These are phyloP conservation scores for Troilus luridus DNA, from an alignment of 2,888 invertebrate species.

Conservation along the genomic window DNA sequence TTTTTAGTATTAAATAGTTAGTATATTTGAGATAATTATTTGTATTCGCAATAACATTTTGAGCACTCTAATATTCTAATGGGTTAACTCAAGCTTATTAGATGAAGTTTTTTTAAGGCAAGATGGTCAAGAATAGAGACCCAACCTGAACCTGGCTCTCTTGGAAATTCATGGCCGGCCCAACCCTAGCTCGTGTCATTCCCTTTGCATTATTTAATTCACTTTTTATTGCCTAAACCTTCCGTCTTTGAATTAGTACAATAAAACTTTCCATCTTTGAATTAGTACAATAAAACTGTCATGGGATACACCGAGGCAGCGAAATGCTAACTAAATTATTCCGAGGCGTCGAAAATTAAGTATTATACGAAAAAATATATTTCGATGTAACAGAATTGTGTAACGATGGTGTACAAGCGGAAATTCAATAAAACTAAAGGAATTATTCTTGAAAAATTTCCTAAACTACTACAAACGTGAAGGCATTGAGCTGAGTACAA, in stretches of 20 bases:
- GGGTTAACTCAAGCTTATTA: not conserved
- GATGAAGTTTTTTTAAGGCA: not conserved
- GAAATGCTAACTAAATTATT: constrained; percentile 17
- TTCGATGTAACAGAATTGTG: not conserved
- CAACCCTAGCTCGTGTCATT: constrained; percentile 14
- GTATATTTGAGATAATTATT: too few species aligned
- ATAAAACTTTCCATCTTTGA: not conserved
- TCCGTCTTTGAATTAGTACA: constrained; percentile 25
- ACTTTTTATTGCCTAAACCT: constrained; percentile 36
- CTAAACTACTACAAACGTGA: too few species aligned
- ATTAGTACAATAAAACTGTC: constrained; percentile 29
- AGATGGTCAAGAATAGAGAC: not conserved
- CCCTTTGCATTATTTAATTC: constrained; percentile 31
- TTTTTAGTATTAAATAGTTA: too few species aligned
- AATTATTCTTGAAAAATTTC: too few species aligned
- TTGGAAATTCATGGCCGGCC: constrained; percentile 26
- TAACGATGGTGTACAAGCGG: not conserved
- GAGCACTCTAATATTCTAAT: not conserved
- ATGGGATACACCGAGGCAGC: not conserved
- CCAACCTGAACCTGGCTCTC: not conserved
- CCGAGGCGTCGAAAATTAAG: not conserved
- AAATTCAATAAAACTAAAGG: not conserved
- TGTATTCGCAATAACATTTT: not conserved
- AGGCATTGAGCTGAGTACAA: too few species aligned
- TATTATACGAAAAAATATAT: not conserved